Evolutionary conservation across 2,113 vertebrate genomes (phyloP).

Genomic region (Aramus guarauna): DNA sequence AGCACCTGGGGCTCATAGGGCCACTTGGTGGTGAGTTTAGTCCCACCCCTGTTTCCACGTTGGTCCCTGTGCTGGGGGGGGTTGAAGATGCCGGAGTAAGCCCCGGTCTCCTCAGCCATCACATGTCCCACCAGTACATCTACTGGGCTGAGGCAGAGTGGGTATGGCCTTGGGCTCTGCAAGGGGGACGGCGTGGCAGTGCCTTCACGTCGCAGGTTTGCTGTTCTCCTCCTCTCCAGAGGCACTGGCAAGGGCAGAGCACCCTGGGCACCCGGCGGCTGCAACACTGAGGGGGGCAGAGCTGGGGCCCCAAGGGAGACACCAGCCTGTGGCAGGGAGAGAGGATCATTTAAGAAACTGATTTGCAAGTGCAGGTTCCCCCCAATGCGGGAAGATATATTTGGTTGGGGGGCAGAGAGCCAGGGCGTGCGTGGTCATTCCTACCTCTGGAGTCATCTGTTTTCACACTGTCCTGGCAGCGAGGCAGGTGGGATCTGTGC

Average conservation of each 20-base stretch:
- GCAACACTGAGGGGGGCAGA: background rate
- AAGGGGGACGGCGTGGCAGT: no score
- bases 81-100: background rate
- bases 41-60: background rate
- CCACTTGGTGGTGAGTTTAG: background rate
- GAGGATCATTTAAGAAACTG: background rate
- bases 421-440: background rate
- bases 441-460: background rate
- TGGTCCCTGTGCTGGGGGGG: background rate
- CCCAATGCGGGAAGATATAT: background rate
- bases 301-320: background rate
- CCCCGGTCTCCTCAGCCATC: background rate
- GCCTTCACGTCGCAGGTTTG: no score
- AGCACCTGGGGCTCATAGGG: background rate
- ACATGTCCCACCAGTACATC: background rate
- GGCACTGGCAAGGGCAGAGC: fast-evolving
- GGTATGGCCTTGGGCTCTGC: background rate
- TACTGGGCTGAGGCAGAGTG: fast-evolving
- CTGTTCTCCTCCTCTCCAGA: no score
- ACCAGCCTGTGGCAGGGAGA: fast-evolving
- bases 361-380: background rate
- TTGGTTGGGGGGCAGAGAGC: background rate
- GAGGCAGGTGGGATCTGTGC: background rate
- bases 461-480: background rate
- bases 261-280: background rate